Evolutionary conservation across 2,888 invertebrate genomes (phyloP).

Genomic region (Drosophila flavopinicola): DNA sequence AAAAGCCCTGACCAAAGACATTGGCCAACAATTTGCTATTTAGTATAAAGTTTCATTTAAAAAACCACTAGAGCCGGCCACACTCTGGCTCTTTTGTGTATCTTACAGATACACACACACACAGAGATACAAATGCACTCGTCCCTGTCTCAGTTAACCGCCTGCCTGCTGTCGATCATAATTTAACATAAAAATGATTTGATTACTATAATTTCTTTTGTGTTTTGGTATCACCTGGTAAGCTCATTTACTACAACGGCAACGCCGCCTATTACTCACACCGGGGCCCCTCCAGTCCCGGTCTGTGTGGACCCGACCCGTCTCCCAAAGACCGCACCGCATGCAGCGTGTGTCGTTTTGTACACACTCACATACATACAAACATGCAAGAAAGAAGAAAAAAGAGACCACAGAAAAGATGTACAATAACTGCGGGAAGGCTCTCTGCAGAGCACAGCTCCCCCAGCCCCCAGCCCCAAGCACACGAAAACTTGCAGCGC

Average conservation of each 20-base stretch:
- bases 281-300: constrained; percentile 53
- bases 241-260: constrained; percentile 81
- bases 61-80: constrained; percentile 54
- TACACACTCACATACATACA: constrained; percentile 28
- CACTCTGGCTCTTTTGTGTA: constrained; percentile 35
- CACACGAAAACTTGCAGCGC: constrained; percentile 54
- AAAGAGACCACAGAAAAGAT: constrained; percentile 32
- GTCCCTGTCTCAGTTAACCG: constrained; percentile 35
- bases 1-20: constrained; percentile 37
- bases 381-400: constrained; percentile 13
- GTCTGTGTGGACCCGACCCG: constrained; percentile 10
- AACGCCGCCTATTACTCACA: constrained; percentile 83
- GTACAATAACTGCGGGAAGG: constrained; percentile 69
- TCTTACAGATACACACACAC: constrained; percentile 37
- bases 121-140: not conserved
- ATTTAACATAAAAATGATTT: constrained; percentile 80
- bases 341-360: constrained; percentile 81
- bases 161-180: constrained; percentile 80
- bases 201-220: constrained; percentile 80
- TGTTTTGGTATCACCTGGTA: constrained; percentile 81
- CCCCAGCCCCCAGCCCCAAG: constrained; percentile 19
- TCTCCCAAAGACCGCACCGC: constrained; percentile 68
- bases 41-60: constrained; percentile 79
- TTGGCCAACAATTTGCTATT: constrained; percentile 72
- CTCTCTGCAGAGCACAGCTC: constrained; percentile 23